Percentiles rank a stretch among this genome's conserved stretches.
These are phyloP conservation scores for Daptonema setosum DNA, from an alignment of 2,888 invertebrate genomes.

Conservation along the genomic window DNA sequence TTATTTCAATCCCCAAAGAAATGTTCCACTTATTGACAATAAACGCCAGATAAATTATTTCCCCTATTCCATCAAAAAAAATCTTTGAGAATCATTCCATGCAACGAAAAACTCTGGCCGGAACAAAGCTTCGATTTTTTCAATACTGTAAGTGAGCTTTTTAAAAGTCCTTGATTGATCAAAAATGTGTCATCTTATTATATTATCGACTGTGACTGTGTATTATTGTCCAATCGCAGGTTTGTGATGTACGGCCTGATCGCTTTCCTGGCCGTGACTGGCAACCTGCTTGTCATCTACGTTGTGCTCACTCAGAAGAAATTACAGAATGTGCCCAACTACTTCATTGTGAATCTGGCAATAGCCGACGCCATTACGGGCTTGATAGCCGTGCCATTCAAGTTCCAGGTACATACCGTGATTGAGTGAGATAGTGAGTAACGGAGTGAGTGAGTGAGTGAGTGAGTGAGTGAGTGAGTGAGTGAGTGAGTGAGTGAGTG, in stretches of 20 bases:
- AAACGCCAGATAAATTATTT: too few species aligned
- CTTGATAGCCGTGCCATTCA: conserved; percentile 79
- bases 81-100: too few species aligned
- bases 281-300: conserved; percentile 17
- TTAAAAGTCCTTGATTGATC: background rate
- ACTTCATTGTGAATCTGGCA: conserved; percentile 82
- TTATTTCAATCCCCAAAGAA: too few species aligned
- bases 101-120: too few species aligned
- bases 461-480: too few species aligned
- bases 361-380: conserved; percentile 89
- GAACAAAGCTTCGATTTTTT: too few species aligned
- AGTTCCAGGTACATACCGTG: conserved; percentile 40
- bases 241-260: conserved; percentile 15
- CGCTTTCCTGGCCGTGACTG: conserved; percentile 16
- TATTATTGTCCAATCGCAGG: background rate
- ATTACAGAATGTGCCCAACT: conserved; percentile 87
- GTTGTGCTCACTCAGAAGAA: conserved; percentile 8
- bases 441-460: too few species aligned
- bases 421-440: too few species aligned
- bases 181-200: background rate
- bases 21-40: too few species aligned
- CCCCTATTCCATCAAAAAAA: too few species aligned
- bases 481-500: too few species aligned
- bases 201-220: background rate
- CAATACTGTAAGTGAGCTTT: background rate